Evolutionary conservation across 37 sponge, comb jelly and placozoan species (phyloP), one percentile per base, ranked within the genome.

Genomic region (Haliclona indistincta): DNA sequence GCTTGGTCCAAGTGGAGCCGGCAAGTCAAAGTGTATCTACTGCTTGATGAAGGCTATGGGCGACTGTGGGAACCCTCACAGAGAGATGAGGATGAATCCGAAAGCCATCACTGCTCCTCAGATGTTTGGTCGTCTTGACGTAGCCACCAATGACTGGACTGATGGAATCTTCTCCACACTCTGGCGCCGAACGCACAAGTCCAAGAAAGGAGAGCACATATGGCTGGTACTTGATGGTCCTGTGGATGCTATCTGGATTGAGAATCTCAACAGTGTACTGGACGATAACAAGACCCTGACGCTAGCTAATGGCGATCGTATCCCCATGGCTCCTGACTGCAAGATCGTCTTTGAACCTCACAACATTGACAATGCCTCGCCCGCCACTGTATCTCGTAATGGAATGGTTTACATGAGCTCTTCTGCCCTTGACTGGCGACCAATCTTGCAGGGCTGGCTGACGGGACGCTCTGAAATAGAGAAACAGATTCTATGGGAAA

Each of bases 221-320:
- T 98, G 99, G 99, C 86, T 98, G 20, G 91, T 95, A 0, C 74
- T 98, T 40, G 99, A 98, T 70, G 99, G 99, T 0, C 99, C 99
- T 3, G 99, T 98, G 35, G 99, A 98, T 91, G 92, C 99, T 8
- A 87, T 98, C 39, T 98, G 99, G 99, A 98, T 98, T 64, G 99
- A 98, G 79, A 98, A 98, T 68, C 84, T 98, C 61, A 98, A 98
- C 83, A 86, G 85, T 82, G 99, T 98, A 33, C 64, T 98, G 78
- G 99, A 98, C 40, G 99, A 98, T 75, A 98, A 98, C 87, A 95
- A 95, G 86, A 98, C 95, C 1, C 89, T 98, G 30, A 95, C 95
- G 2, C 84, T 98, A 49, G 95, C 95, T 38, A 98, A 95, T 71
- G 99, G 99, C 6, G 99, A 98, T 40, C 83, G 95, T 13, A 98